Evolutionary conservation across 2,797 vertebrate species (phyloP).

Genomic region (Poeciliopsis turneri): DNA sequence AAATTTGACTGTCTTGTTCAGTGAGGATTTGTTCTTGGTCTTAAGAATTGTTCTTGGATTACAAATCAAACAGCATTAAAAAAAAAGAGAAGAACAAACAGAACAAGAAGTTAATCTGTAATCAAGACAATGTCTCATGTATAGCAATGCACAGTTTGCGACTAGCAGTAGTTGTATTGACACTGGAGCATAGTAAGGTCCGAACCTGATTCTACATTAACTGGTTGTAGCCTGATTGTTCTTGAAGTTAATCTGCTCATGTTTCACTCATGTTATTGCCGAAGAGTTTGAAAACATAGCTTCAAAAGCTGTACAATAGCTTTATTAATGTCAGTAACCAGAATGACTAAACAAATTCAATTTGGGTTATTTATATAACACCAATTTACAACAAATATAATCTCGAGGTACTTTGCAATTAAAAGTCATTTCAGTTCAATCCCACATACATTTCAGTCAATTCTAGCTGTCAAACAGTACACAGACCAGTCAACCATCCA

Average conservation of each 20-base stretch:
- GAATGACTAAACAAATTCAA: too few relatives aligned
- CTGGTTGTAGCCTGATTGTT: neutral
- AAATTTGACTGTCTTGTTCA: neutral
- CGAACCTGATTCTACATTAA: neutral
- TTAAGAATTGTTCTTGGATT: neutral
- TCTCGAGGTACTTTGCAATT: too few relatives aligned
- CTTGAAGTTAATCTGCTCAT: neutral
- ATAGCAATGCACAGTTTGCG: too few relatives aligned
- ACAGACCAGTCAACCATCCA: too few relatives aligned
- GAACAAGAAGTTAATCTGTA: neutral
- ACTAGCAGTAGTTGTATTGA: neutral
- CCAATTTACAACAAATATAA: too few relatives aligned
- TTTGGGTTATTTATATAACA: too few relatives aligned
- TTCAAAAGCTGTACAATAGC: neutral
- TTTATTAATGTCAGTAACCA: too few relatives aligned
- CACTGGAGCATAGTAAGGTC: neutral
- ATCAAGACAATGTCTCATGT: neutral
- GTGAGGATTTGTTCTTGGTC: neutral
- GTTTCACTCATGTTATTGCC: neutral
- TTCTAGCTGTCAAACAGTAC: too few relatives aligned
- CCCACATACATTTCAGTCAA: too few relatives aligned
- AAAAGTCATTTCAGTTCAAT: too few relatives aligned
- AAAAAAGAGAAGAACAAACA: neutral
- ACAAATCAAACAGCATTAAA: constrained; percentile 14
- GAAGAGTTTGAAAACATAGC: neutral